Evolutionary conservation across 2,888 invertebrate genomes (phyloP).

Genomic region (Argyresthia albistria): DNA sequence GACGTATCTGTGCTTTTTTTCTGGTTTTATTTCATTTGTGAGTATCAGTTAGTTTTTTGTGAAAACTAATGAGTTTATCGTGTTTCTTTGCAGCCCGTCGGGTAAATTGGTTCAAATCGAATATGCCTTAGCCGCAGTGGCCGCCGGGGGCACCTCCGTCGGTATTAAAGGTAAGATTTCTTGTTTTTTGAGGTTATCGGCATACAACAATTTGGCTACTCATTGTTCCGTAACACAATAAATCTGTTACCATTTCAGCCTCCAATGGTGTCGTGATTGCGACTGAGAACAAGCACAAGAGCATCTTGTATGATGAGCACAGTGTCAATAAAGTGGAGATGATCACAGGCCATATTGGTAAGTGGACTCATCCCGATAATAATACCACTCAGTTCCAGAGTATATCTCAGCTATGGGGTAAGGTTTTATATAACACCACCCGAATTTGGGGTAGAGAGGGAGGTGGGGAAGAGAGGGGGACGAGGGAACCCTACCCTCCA

Average conservation of each 20-base stretch:
- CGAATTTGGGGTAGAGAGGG: no score
- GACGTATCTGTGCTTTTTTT: constrained; percentile 8
- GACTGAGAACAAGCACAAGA: constrained; percentile 98
- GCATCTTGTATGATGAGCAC: constrained; percentile 96
- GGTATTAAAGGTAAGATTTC: constrained; percentile 89
- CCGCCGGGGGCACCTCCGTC: constrained; percentile 98
- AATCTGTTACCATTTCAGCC: constrained; percentile 70
- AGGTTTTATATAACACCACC: no score
- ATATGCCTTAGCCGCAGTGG: constrained; percentile 98
- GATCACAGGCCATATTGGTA: constrained; percentile 86
- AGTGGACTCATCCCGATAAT: constrained; percentile 18
- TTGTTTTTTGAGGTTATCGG: constrained; percentile 12
- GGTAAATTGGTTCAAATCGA: constrained; percentile 99
- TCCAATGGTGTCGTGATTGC: constrained; percentile 98
- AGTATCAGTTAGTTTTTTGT: constrained; percentile 6
- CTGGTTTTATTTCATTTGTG: not conserved
- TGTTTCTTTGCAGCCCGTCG: constrained; percentile 85
- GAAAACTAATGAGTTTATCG: constrained; percentile 9
- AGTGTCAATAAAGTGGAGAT: constrained; percentile 97
- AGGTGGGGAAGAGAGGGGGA: no score
- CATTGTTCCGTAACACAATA: not conserved
- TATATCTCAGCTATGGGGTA: no score
- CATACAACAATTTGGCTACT: not conserved
- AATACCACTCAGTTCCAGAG: no score
- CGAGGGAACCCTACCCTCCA: no score